Evolutionary conservation across 2,113 vertebrate genomes (phyloP).

Genomic region (Paramormyrops kingsleyae): DNA sequence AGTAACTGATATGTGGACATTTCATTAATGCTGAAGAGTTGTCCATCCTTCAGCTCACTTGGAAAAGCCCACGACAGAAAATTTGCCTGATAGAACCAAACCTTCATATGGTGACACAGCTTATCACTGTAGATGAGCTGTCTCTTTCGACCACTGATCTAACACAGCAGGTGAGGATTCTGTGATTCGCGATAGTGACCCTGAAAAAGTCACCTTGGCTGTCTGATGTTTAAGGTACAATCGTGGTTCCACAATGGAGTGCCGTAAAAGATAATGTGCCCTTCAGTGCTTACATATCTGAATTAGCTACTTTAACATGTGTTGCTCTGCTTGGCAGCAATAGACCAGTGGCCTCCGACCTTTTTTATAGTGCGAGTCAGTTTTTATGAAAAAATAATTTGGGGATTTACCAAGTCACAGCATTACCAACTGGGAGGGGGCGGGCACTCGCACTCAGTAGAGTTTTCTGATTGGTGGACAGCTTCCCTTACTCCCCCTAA

Average conservation of each 20-base stretch:
- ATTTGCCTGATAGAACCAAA: background rate
- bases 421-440: background rate
- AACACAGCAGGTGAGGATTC: background rate
- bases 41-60: background rate
- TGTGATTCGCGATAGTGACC: background rate
- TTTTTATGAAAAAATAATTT: background rate
- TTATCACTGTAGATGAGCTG: background rate
- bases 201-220: background rate
- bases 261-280: background rate
- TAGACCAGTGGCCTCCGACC: background rate
- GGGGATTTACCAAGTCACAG: background rate
- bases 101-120: background rate
- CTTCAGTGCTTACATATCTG: background rate
- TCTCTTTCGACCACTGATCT: background rate
- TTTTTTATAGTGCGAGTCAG: background rate
- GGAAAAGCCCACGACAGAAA: background rate
- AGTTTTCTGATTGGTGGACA: background rate
- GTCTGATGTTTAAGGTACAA: background rate
- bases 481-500: background rate
- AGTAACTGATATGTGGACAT: background rate
- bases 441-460: background rate
- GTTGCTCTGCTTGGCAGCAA: background rate
- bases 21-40: background rate
- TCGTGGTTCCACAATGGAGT: background rate
- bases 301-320: background rate